phyloP scores from a whole-genome alignment of 1,140 invertebrate genomes.

The Latrodectus geometricus region DNA sequence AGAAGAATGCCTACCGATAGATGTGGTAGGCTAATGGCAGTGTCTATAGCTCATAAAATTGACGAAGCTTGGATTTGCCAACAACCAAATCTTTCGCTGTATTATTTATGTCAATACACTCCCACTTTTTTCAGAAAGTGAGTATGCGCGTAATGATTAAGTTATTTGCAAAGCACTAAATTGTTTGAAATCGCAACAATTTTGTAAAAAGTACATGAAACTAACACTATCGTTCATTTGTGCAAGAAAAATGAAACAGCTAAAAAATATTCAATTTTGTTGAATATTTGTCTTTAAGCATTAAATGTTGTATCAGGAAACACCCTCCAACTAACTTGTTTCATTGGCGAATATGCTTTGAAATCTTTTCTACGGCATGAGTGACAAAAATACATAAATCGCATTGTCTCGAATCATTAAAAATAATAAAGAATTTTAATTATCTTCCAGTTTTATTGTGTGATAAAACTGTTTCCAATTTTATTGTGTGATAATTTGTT shows the following conservation, averaged over 20 bases:
- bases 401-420: too few relatives aligned
- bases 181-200: not conserved
- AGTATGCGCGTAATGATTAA: not conserved
- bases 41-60: slow-evolving; percentile 82
- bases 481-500: too few relatives aligned
- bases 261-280: not conserved
- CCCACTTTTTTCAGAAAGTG: slow-evolving; percentile 69
- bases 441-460: too few relatives aligned
- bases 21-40: slow-evolving; percentile 79
- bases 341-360: too few relatives aligned
- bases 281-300: not conserved
- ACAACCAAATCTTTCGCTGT: slow-evolving; percentile 75
- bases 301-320: not conserved
- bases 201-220: not conserved
- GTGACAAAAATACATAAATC: too few relatives aligned
- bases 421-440: too few relatives aligned
- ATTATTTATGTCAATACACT: slow-evolving; percentile 77
- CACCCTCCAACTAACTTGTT: not conserved
- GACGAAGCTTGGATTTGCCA: slow-evolving; percentile 81
- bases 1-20: slow-evolving; percentile 78
- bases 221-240: not conserved
- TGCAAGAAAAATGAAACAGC: not conserved
- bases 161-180: not conserved
- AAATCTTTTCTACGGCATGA: too few relatives aligned
- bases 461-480: too few relatives aligned